phyloP scores from a whole-genome alignment of 2,888 invertebrate genomes.

The Leptogaster cylindrica region DNA sequence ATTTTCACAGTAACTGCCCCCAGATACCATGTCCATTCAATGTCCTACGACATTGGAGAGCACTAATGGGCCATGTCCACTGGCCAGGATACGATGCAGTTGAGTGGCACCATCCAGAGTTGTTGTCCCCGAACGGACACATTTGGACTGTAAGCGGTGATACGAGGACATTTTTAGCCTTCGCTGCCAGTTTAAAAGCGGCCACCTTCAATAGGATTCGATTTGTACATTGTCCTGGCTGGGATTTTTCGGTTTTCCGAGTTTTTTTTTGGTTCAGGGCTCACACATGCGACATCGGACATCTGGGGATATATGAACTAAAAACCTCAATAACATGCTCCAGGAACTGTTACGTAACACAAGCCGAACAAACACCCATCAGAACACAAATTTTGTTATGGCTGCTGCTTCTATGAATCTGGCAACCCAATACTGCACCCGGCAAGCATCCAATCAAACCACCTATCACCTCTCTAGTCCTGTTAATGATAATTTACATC shows the following conservation, averaged over 20 bases:
- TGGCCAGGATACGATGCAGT: constrained; percentile 32
- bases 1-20: constrained; percentile 36
- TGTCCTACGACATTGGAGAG: constrained; percentile 30
- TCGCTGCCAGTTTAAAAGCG: constrained; percentile 24
- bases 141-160: not conserved
- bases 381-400: not conserved
- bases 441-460: constrained; percentile 16
- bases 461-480: constrained; percentile 6
- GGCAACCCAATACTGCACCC: not conserved
- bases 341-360: constrained; percentile 10
- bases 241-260: too few species aligned
- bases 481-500: constrained; percentile 33
- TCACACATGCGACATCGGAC: not conserved
- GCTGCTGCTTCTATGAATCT: not conserved
- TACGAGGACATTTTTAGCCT: constrained; percentile 6
- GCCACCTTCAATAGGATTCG: constrained; percentile 17
- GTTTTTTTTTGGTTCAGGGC: constrained; percentile 21
- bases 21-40: constrained; percentile 13
- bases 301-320: constrained; percentile 9
- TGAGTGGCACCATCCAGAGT: constrained; percentile 23
- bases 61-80: constrained; percentile 37
- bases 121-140: not conserved
- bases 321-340: constrained; percentile 22
- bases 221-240: constrained; percentile 27
- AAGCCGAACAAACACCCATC: not conserved